Evolutionary conservation across 2,888 invertebrate genomes (phyloP), one percentile per base, ranked within the genome.

Genomic region (Byasa hedistus): DNA sequence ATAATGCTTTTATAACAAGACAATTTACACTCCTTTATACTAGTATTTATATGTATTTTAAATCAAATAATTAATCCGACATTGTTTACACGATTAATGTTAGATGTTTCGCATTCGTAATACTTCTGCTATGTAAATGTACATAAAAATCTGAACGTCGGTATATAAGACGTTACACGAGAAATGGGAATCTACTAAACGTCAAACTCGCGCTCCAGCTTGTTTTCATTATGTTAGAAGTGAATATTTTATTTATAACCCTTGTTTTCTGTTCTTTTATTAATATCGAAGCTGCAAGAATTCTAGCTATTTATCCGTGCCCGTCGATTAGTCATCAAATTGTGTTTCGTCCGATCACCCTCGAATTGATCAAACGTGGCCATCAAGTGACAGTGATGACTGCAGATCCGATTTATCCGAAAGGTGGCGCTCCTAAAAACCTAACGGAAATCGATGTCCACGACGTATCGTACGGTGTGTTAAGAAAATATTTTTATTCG

Each of bases 371-470:
- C 0, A 73, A 68, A 57, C 70, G 80, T 3, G 87, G 87, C 8
- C 87, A 88, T 58, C 73, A 86, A 36, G 36, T 87, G 0, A 75
- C 79, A 0, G 70, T 84, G 0, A 62, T 83, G 3, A 83, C 86
- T 0, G 57, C 86, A 17, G 59, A 83, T 60, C 82, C 83, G 2
- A 66, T 58, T 3, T 71, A 69, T 39, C 66, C 70, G 0, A 70
- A 74, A 32, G 65, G 36, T 1, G 12, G 27, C 15, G 44, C 21
- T 8, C 73, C 70, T 2, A 54, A 52, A 17, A 84, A 82, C 59
- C 71, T 82, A 21, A 81, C 72, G 17, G 82, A 86, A 73, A 80
- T 86, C 8, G 74, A 81, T 54, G 22, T 82, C 0, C 71, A 77
- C 32, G 73, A 77, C 22, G 56, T 75, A 21, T 73, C 77, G 0